phyloP scores from a whole-genome alignment of 2,888 invertebrate species.

The Beris chalybata region DNA sequence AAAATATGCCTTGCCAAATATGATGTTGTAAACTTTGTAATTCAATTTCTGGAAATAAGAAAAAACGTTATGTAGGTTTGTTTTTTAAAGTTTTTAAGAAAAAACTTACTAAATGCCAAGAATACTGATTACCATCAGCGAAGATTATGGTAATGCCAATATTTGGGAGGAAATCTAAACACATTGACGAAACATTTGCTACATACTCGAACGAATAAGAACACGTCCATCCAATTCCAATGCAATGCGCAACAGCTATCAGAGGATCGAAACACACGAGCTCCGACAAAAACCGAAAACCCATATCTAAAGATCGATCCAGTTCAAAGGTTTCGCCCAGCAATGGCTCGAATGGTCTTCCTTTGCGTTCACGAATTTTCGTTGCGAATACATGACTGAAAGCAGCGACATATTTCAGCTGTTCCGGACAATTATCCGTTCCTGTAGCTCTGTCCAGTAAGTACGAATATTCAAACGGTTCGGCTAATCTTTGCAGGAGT shows the following conservation, averaged over 20 bases:
- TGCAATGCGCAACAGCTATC: slow-evolving; percentile 89
- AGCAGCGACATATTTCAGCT: slow-evolving; percentile 90
- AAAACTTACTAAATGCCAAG: slow-evolving; percentile 76
- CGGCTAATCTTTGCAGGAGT: slow-evolving; percentile 88
- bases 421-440: slow-evolving; percentile 80
- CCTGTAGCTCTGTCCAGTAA: slow-evolving; percentile 82
- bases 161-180: slow-evolving; percentile 76
- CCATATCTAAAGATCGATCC: slow-evolving; percentile 86
- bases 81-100: not conserved
- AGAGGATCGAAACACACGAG: slow-evolving; percentile 97
- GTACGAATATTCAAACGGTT: slow-evolving; percentile 94
- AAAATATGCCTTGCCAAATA: slow-evolving; percentile 96
- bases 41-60: slow-evolving; percentile 60
- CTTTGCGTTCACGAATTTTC: slow-evolving; percentile 74
- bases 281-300: slow-evolving; percentile 89
- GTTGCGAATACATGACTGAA: slow-evolving; percentile 86
- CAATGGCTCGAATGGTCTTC: slow-evolving; percentile 93
- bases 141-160: slow-evolving; percentile 69
- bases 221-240: slow-evolving; percentile 84
- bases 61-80: slow-evolving; percentile 29
- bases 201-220: slow-evolving; percentile 98
- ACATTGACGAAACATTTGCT: slow-evolving; percentile 94
- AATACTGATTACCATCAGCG: slow-evolving; percentile 76
- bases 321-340: slow-evolving; percentile 93
- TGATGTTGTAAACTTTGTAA: slow-evolving; percentile 96